A percentile compares a stretch with the other conserved stretches of the same genome.
These are phyloP conservation scores for Zaprionus ghesquierei DNA, from an alignment of 1,140 invertebrate genomes.

Conservation along the genomic window DNA sequence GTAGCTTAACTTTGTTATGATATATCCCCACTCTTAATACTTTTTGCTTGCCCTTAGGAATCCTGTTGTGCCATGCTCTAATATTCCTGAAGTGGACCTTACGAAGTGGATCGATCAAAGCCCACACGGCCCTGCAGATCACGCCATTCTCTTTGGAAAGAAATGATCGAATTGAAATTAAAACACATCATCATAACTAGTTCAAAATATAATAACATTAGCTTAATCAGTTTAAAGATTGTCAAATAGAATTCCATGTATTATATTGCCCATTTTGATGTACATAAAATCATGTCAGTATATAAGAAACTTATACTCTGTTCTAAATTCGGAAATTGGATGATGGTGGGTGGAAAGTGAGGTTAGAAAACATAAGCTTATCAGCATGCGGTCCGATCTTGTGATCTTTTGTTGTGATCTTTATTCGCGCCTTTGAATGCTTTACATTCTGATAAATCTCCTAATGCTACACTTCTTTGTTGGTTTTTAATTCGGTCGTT, in stretches of 20 bases:
- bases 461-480: not conserved
- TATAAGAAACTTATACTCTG: conserved; percentile 13
- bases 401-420: not conserved
- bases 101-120: conserved; percentile 85
- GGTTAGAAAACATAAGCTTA: not conserved
- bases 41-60: conserved; percentile 84
- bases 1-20: conserved; percentile 32
- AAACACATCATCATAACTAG: conserved; percentile 53
- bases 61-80: conserved; percentile 86
- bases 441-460: not conserved
- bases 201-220: conserved; percentile 72
- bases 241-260: conserved; percentile 54
- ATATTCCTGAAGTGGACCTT: conserved; percentile 87
- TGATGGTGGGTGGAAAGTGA: too few species aligned
- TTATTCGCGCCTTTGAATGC: not conserved
- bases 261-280: conserved; percentile 61
- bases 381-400: not conserved
- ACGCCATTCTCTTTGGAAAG: conserved; percentile 57
- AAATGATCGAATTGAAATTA: conserved; percentile 35
- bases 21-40: not conserved
- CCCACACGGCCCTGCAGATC: conserved; percentile 51
- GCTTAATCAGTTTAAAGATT: conserved; percentile 63
- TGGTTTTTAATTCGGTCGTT: conserved; percentile 2
- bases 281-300: conserved; percentile 60
- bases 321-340: not conserved